Percentiles rank a stretch among this genome's conserved stretches.
These are phyloP conservation scores for Alloscopus bannaensis DNA, from an alignment of 2,888 invertebrate genomes.

Conservation along the genomic window DNA sequence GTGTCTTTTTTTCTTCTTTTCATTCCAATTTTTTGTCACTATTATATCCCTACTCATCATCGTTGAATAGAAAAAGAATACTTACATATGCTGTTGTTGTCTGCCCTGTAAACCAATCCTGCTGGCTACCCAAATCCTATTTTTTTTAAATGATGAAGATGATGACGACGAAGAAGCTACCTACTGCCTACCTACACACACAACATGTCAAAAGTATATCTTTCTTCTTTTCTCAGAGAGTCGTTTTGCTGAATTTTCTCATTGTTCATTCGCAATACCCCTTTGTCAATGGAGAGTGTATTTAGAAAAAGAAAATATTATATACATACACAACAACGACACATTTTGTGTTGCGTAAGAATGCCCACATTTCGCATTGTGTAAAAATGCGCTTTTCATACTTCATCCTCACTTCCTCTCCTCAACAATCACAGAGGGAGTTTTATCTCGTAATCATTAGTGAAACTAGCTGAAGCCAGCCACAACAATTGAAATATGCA, in stretches of 20 bases:
- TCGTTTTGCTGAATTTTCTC: constrained; percentile 27
- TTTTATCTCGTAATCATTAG: neutral
- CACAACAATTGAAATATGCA: constrained; percentile 40
- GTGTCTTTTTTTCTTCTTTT: constrained; percentile 25
- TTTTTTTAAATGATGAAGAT: neutral
- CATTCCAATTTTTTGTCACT: constrained; percentile 20
- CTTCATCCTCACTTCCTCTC: constrained; percentile 13
- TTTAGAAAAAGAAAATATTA: neutral
- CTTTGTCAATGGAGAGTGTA: neutral
- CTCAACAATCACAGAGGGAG: too few relatives aligned
- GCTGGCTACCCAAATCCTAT: constrained; percentile 27
- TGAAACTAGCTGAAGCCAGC: constrained; percentile 11
- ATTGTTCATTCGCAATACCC: neutral
- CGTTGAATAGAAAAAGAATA: constrained; percentile 26
- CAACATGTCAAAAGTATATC: too few relatives aligned
- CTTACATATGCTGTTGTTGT: neutral
- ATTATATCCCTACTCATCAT: constrained; percentile 28
- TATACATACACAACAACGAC: too few relatives aligned
- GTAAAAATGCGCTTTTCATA: neutral
- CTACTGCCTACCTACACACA: too few relatives aligned
- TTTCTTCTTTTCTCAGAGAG: neutral
- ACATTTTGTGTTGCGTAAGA: too few relatives aligned
- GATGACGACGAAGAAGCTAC: neutral
- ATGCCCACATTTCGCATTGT: too few relatives aligned
- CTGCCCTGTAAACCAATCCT: neutral